These are phyloP conservation scores for Cantharis rufa DNA, from an alignment of 2,888 invertebrate genomes.

Conservation along the genomic window DNA sequence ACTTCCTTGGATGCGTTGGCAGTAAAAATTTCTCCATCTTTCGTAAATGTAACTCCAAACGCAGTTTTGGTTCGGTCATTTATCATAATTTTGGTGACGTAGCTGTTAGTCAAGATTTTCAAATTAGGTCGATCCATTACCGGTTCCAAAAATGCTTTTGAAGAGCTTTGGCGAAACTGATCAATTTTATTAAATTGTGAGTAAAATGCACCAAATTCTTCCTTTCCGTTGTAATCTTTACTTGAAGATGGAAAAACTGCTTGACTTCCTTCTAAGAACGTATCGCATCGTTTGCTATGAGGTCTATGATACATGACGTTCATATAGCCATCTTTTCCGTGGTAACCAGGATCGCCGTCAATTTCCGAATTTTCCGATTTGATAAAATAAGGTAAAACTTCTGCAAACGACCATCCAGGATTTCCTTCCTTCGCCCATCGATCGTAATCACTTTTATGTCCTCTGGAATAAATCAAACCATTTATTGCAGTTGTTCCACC, in stretches of 20 bases:
- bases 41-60: neutral
- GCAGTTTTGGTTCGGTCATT: neutral
- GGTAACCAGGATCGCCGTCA: conserved; percentile 65
- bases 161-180: conserved; percentile 75
- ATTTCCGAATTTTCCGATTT: conserved; percentile 71
- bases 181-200: conserved; percentile 69
- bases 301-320: conserved; percentile 68
- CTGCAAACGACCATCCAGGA: conserved; percentile 73
- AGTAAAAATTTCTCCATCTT: neutral
- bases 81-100: conserved; percentile 66
- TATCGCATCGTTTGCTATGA: conserved; percentile 61
- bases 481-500: conserved; percentile 81
- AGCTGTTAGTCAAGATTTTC: conserved; percentile 69
- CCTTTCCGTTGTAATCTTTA: conserved; percentile 71
- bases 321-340: conserved; percentile 67
- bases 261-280: conserved; percentile 67
- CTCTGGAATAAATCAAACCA: conserved; percentile 79
- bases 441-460: conserved; percentile 76
- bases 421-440: conserved; percentile 76
- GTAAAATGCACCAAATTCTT: conserved; percentile 66
- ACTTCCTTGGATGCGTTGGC: neutral
- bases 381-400: conserved; percentile 72
- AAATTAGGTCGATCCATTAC: conserved; percentile 67
- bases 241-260: conserved; percentile 67
- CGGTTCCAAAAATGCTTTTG: conserved; percentile 75